Evolutionary conservation across 2,888 invertebrate species (phyloP).

Genomic region (Eutolmus rufibarbis): DNA sequence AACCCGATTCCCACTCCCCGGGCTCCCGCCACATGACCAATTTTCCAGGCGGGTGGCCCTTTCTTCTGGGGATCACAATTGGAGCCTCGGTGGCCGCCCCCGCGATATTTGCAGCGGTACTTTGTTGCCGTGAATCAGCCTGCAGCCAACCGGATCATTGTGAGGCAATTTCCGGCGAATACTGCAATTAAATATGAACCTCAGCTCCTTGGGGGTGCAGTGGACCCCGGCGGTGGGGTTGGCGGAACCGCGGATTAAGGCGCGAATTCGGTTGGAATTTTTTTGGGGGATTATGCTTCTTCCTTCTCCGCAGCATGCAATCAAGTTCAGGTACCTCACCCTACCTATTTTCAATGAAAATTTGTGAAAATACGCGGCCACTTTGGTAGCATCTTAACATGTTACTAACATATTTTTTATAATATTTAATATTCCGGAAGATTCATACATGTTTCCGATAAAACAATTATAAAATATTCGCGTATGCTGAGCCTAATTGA

Average conservation of each 20-base stretch:
- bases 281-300: not conserved
- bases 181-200: conserved; percentile 4
- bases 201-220: not conserved
- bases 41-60: conserved; percentile 8
- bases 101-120: not conserved
- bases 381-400: no score
- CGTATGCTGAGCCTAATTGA: no score
- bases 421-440: no score
- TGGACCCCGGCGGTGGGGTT: not conserved
- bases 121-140: conserved; percentile 15
- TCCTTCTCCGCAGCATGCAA: not conserved
- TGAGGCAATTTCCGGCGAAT: conserved; percentile 9
- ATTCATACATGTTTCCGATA: no score
- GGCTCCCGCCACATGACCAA: not conserved
- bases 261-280: not conserved
- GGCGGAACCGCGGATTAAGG: not conserved
- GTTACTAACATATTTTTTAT: no score
- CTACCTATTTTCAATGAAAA: not conserved
- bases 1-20: not conserved
- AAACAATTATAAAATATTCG: no score
- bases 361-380: no score
- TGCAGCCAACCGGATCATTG: conserved; percentile 21
- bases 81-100: not conserved
- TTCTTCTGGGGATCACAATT: conserved; percentile 9
- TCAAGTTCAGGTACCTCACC: not conserved